These are phyloP conservation scores for Sebastes elongatus DNA, from an alignment of 2,797 vertebrate genomes.

Conservation along the genomic window DNA sequence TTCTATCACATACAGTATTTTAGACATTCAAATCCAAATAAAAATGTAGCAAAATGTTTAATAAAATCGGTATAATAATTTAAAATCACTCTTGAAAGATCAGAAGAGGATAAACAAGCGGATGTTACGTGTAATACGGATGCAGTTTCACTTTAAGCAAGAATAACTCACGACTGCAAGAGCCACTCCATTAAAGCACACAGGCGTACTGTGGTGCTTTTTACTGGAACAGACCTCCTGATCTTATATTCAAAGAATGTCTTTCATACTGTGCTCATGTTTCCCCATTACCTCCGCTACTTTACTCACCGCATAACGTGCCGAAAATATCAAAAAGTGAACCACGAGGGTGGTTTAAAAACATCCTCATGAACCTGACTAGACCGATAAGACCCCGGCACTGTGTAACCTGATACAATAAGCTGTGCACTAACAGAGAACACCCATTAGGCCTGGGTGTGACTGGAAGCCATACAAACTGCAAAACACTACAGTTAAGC, in stretches of 20 bases:
- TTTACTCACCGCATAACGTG: background rate
- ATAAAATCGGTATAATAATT: background rate
- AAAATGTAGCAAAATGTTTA: background rate
- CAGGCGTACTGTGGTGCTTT: background rate
- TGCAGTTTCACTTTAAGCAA: background rate
- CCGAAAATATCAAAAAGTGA: background rate
- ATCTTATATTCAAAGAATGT: background rate
- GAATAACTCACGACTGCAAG: background rate
- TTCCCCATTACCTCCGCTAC: background rate
- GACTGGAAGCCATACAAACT: background rate
- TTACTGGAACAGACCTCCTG: background rate
- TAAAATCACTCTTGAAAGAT: background rate
- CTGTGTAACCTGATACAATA: background rate
- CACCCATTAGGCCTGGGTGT: slow-evolving; percentile 15
- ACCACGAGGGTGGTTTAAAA: background rate
- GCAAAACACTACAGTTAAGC: background rate
- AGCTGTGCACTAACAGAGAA: background rate
- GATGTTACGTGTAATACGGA: background rate
- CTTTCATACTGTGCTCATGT: background rate
- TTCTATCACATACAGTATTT: background rate
- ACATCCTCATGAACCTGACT: background rate
- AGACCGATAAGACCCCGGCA: background rate
- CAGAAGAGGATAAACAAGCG: background rate
- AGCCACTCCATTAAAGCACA: background rate
- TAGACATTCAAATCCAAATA: background rate